Evolutionary conservation across 1,140 invertebrate genomes (phyloP), one percentile per base, ranked within the genome.

Genomic region (Asobara japonica): DNA sequence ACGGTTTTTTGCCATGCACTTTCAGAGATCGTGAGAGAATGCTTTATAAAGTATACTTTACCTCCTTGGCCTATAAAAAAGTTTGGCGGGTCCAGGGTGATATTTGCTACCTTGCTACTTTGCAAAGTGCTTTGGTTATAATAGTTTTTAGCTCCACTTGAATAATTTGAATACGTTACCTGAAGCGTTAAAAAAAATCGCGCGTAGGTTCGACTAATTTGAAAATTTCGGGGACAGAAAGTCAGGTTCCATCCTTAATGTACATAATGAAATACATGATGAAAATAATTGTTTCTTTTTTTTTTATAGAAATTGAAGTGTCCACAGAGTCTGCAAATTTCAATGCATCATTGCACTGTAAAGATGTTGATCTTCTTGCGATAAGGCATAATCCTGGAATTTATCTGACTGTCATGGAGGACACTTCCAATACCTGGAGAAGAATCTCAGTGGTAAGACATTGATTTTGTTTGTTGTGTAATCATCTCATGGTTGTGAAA

Each of bases 301-400:
- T 29, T 64, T 29, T 64, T 56, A 3, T 27, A 71, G 18, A 65
- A 27, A 22, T 62, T 4, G 18, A 48, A 20, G 60, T 3, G 41
- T 61, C 71, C n/a, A 10, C 27, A 11, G 45, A 66, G 16, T 56
- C 20, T 16, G 71, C 80, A 0, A 51, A 72, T 27, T 76, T 79
- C 2, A 80, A 81, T 22, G 30, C 77, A 0, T 71, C 16, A 30
- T 70, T 84, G 18, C 78, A 79, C 6, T 84, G 82, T 29, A 80
- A 27, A 36, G 76, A 77, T 20, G 30, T 31, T 4, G 66, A 81
- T 29, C 1, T 65, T 7, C 56, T 84, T 8, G 74, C 71, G 27
- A 67, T 84, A 10, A 75, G 69, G 30, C 78, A 83, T 61, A 76
- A 79, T 79, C 64, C 69, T 56, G 82, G 79, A 25, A 73, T 74